These are phyloP conservation scores for Tokudaia tokunoshimensis DNA, from an alignment of 2,797 vertebrate genomes.

Conservation along the genomic window DNA sequence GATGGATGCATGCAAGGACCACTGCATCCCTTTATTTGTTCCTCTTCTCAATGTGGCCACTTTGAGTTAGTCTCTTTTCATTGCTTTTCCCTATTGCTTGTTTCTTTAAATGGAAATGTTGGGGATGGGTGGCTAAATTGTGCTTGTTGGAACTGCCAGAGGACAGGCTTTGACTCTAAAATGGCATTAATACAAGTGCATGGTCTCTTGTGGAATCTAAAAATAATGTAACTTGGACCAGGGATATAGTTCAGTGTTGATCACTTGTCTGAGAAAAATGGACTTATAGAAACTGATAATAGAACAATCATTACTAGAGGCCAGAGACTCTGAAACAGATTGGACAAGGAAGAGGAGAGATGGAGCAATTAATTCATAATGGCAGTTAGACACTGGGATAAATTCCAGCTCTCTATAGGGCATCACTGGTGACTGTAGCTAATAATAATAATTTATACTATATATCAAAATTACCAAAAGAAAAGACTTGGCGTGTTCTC, in stretches of 20 bases:
- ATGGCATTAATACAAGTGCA: background rate
- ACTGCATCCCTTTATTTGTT: background rate
- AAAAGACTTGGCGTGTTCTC: background rate
- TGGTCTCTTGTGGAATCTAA: background rate
- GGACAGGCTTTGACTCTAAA: background rate
- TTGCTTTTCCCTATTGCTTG: background rate
- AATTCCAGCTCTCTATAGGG: background rate
- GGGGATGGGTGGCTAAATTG: background rate
- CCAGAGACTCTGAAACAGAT: background rate
- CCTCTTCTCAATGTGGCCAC: background rate
- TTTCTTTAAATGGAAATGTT: background rate
- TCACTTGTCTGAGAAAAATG: background rate
- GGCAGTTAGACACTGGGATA: background rate
- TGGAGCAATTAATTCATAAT: background rate
- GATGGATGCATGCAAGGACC: background rate
- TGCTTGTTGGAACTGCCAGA: background rate
- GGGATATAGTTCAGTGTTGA: background rate
- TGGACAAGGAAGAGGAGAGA: background rate
- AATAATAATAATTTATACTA: background rate
- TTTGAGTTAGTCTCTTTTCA: background rate
- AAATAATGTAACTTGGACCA: background rate
- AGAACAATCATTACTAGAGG: background rate
- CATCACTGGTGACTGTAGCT: background rate
- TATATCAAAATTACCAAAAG: background rate
- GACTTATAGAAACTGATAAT: background rate